These are phyloP conservation scores for Myrmophylax atrothorax DNA, from an alignment of 2,113 vertebrate species.

Conservation along the genomic window DNA sequence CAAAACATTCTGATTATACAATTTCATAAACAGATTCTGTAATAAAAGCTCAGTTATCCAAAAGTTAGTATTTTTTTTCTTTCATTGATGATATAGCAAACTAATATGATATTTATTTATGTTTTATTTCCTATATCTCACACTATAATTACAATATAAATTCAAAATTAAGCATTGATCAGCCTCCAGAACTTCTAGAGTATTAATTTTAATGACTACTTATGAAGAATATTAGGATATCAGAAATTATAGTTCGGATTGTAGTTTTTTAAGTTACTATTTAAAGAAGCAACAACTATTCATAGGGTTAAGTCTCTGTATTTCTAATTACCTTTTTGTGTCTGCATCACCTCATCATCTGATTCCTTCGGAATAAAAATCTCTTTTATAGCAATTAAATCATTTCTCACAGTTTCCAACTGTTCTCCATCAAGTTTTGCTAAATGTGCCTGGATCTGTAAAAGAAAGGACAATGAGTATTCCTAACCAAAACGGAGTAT, in stretches of 20 bases:
- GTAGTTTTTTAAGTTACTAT: neutral
- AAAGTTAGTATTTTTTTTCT: neutral
- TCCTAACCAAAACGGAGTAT: neutral
- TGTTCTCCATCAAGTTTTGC: constrained; percentile 81
- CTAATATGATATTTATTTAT: neutral
- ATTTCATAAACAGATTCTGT: neutral
- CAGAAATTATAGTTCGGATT: neutral
- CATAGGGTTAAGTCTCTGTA: neutral
- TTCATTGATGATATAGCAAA: neutral
- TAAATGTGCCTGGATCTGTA: constrained; percentile 90
- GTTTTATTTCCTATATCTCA: neutral
- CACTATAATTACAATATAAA: neutral
- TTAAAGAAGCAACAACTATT: neutral
- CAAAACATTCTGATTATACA: neutral
- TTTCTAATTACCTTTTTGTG: constrained; percentile 84
- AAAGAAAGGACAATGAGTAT: neutral
- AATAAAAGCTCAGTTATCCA: neutral
- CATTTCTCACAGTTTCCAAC: constrained; percentile 85
- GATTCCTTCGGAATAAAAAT: constrained; percentile 85
- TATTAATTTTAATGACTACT: neutral
- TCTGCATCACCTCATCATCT: constrained; percentile 69
- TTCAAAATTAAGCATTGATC: neutral
- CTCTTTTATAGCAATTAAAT: constrained; percentile 91
- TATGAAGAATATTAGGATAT: neutral
- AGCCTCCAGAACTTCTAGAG: neutral